These are phyloP conservation scores for Clarias laeviceps DNA, from an alignment of 2,797 vertebrate genomes.

Conservation along the genomic window DNA sequence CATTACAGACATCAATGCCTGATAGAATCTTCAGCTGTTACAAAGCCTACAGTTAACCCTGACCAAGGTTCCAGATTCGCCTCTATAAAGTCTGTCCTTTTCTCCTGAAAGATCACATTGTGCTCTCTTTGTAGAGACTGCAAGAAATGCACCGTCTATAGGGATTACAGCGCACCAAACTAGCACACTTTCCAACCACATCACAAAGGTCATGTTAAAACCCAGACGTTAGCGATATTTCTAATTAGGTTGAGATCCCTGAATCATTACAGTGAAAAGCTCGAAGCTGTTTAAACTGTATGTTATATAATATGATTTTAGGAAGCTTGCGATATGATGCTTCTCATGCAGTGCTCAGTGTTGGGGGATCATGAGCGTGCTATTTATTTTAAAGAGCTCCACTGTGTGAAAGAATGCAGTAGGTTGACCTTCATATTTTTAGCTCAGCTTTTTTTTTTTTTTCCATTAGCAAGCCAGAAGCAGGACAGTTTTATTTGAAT, in stretches of 20 bases:
- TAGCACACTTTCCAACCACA: neutral
- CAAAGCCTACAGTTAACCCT: neutral
- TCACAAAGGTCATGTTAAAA: neutral
- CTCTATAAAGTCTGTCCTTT: neutral
- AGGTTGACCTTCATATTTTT: slow-evolving; percentile 31
- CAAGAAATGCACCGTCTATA: neutral
- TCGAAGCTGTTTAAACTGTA: neutral
- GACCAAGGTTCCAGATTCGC: neutral
- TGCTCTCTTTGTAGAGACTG: neutral
- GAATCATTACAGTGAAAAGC: neutral
- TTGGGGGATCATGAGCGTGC: neutral
- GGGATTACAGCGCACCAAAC: neutral
- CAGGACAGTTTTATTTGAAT: neutral
- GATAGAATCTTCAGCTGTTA: slow-evolving; percentile 29
- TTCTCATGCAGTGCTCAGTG: neutral
- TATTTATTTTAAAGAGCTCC: neutral
- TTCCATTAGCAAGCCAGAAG: neutral
- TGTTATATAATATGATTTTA: neutral
- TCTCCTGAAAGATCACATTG: neutral
- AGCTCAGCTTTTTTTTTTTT: slow-evolving; percentile 27
- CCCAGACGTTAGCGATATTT: neutral
- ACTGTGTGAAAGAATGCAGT: slow-evolving; percentile 27
- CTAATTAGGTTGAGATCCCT: neutral
- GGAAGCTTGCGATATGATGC: neutral
- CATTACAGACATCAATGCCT: neutral